phyloP scores from a whole-genome alignment of 2,888 invertebrate genomes.

The Caenorhabditis macrosperma region DNA sequence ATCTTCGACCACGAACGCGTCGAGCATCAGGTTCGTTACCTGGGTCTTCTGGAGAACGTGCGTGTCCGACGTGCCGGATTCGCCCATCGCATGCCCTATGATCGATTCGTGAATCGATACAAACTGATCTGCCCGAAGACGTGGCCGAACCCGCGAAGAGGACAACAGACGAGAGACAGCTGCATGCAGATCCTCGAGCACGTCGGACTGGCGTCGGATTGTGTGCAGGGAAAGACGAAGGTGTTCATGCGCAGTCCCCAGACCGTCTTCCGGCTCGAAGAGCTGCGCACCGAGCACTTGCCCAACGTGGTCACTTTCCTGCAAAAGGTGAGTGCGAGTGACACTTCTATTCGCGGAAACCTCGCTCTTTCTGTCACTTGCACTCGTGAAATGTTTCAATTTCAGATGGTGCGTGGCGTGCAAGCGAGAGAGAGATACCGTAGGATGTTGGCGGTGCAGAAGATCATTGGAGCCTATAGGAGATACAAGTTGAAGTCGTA shows the following conservation, averaged over 20 bases:
- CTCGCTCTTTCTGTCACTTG: not conserved
- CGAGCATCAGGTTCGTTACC: constrained; percentile 85
- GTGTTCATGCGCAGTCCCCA: constrained; percentile 94
- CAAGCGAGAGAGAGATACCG: constrained; percentile 88
- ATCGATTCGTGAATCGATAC: constrained; percentile 92
- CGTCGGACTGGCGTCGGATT: constrained; percentile 87
- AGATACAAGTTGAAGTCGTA: constrained; percentile 88
- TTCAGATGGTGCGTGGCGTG: constrained; percentile 87
- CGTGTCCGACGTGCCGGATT: constrained; percentile 96
- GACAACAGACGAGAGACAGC: constrained; percentile 82
- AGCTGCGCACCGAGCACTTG: constrained; percentile 89
- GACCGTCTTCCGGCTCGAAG: constrained; percentile 92
- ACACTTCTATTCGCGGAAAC: not conserved
- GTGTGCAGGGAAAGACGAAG: constrained; percentile 95
- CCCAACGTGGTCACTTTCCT: constrained; percentile 93
- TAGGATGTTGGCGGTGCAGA: constrained; percentile 89
- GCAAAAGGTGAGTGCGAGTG: constrained; percentile 86
- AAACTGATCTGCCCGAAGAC: constrained; percentile 96
- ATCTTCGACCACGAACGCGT: constrained; percentile 89
- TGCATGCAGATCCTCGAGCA: constrained; percentile 86
- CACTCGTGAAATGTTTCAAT: constrained; percentile 17
- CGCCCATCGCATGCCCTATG: constrained; percentile 94
- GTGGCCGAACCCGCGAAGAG: constrained; percentile 94
- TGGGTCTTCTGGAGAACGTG: constrained; percentile 95
- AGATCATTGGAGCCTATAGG: constrained; percentile 89